Evolutionary conservation across 2,797 vertebrate genomes (phyloP), one percentile per base, ranked within the genome.

Genomic region (Protosalanx chinensis): DNA sequence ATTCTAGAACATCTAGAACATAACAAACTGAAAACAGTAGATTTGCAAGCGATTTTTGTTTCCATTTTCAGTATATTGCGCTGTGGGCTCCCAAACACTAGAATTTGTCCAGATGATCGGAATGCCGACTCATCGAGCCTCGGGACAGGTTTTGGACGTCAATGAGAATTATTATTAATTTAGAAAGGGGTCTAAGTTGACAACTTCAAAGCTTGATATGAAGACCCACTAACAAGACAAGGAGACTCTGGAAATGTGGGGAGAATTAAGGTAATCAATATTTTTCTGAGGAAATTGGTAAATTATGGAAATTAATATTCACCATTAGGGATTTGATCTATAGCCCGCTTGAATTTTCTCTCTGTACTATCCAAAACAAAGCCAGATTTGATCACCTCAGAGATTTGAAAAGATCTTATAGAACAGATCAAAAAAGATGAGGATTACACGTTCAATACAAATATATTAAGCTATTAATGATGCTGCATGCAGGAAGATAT

Each of bases 231-330:
- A 91, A 85, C 79, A 83, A 83, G 88, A 88, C 90, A 87, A 84
- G 73, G 46, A 62, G 71, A 72, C 68, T 77, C 46, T 57, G 64
- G 59, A 77, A 67, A 77, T 90, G 89, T 94, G 93, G 90, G 90
- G 90, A 92, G 92, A 93, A 94, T 92, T 85, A 93, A 88, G 86
- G 79, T 80, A 93, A 94, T 93, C 89, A 85, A 94, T 94, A 94
- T 85, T 66, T 84, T 80, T 86, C 85, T 89, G 90, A 84, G 89
- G 69, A 79, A 81, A 67, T 87, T 87, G 85, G 77, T 85, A 80
- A 89, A 89, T 77, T 78, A 63, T 81, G 72, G 78, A 81, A 81
- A 82, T 84, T 10, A 46, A 51, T 76, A 72, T 77, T 75, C 13
- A 78, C 77, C 76, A 56, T 71, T 57, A 15, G 49, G 5, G 10